Evolutionary conservation across 2,888 invertebrate genomes (phyloP).

Genomic region (Julus scandinavius): DNA sequence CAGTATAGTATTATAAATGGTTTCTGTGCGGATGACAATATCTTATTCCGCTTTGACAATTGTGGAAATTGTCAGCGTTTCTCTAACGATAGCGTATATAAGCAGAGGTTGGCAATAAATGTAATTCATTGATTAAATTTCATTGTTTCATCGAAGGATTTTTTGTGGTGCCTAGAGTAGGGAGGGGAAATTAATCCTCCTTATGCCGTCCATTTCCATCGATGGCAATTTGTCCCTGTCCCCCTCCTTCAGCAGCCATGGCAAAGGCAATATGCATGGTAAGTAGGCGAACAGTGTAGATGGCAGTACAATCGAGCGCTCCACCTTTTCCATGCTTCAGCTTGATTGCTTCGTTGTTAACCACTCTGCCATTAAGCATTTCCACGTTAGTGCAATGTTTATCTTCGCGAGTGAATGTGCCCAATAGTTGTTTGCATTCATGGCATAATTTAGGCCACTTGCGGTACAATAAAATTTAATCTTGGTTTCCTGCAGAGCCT

Average conservation of each 20-base stretch:
- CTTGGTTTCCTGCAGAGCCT: slow-evolving; percentile 50
- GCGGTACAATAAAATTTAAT: slow-evolving; percentile 54
- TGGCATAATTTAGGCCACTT: slow-evolving; percentile 53
- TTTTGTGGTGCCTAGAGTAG: background rate
- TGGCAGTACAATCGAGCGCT: slow-evolving; percentile 35
- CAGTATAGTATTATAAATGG: background rate
- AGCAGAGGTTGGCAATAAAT: background rate
- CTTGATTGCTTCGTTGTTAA: slow-evolving; percentile 49
- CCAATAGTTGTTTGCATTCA: slow-evolving; percentile 53
- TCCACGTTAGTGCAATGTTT: slow-evolving; percentile 49
- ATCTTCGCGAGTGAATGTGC: slow-evolving; percentile 47
- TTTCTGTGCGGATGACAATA: background rate
- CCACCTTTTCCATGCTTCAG: slow-evolving; percentile 51
- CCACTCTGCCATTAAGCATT: slow-evolving; percentile 37
- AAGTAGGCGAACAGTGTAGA: slow-evolving; percentile 9
- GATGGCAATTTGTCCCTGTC: background rate
- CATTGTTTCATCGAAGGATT: background rate
- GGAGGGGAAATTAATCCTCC: slow-evolving; percentile 18
- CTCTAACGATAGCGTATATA: background rate
- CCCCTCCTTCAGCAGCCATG: background rate
- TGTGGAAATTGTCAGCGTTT: background rate
- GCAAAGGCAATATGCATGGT: background rate
- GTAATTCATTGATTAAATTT: slow-evolving; percentile 25
- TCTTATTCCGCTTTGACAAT: slow-evolving; percentile 19
- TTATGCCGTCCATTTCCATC: background rate